These are phyloP conservation scores for Tragelaphus imberbis DNA, from an alignment of 2,113 vertebrate species.

Conservation along the genomic window DNA sequence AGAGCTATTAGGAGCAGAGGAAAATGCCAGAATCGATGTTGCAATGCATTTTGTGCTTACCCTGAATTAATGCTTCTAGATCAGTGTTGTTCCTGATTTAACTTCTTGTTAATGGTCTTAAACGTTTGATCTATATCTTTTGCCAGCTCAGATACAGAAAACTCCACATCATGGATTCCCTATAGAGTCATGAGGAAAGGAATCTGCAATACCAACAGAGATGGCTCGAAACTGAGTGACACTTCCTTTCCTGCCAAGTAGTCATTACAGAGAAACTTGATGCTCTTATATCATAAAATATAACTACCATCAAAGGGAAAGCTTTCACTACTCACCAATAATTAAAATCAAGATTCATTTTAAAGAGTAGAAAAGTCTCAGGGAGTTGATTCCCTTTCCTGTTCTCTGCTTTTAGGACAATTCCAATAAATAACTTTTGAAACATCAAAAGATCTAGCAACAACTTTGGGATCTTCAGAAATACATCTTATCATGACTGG, in stretches of 20 bases:
- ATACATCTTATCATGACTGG: background rate
- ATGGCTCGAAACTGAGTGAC: background rate
- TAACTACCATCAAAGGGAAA: background rate
- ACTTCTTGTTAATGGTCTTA: slow-evolving; percentile 63
- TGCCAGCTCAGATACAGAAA: slow-evolving; percentile 64
- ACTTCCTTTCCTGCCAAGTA: background rate
- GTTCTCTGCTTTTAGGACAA: background rate
- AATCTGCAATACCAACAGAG: background rate
- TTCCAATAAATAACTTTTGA: background rate
- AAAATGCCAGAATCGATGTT: slow-evolving; percentile 70
- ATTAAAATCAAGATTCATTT: background rate
- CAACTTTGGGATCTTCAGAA: background rate
- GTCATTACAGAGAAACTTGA: slow-evolving; percentile 15
- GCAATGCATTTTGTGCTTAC: slow-evolving; percentile 41
- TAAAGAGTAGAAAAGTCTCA: background rate
- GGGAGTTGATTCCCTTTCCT: background rate
- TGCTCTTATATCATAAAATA: background rate
- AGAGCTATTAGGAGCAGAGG: slow-evolving; percentile 69
- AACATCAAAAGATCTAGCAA: background rate
- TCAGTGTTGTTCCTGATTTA: slow-evolving; percentile 68
- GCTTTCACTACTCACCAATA: background rate
- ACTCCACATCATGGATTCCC: slow-evolving; percentile 35
- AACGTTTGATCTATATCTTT: slow-evolving; percentile 71
- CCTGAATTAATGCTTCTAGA: slow-evolving; percentile 64
- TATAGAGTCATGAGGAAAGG: background rate